These are phyloP conservation scores for Apodemia zela DNA, from an alignment of 2,888 invertebrate species.

Conservation along the genomic window DNA sequence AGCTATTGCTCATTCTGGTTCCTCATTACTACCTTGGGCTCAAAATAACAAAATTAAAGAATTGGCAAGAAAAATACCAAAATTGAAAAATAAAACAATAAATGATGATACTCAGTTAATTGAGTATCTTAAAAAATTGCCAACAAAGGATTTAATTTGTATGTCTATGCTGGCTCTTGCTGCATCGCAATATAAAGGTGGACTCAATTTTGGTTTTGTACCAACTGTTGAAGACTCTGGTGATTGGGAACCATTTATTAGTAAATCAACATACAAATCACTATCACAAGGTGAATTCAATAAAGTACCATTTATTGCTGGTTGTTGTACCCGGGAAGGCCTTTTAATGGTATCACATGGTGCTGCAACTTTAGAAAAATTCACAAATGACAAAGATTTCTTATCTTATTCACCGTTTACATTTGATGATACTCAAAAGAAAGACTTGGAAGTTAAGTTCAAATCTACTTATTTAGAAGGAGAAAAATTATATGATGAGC, in stretches of 20 bases:
- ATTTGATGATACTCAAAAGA: slow-evolving; percentile 41
- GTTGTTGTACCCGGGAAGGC: slow-evolving; percentile 71
- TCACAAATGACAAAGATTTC: slow-evolving; percentile 56
- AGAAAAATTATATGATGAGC: slow-evolving; percentile 47
- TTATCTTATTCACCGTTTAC: slow-evolving; percentile 52
- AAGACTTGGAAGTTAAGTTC: slow-evolving; percentile 46
- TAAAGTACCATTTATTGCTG: slow-evolving; percentile 72
- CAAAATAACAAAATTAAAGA: slow-evolving; percentile 49
- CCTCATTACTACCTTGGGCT: slow-evolving; percentile 71
- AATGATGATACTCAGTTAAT: slow-evolving; percentile 47
- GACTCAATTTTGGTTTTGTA: slow-evolving; percentile 71
- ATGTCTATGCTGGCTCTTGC: slow-evolving; percentile 46
- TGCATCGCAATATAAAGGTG: slow-evolving; percentile 47
- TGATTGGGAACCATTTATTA: slow-evolving; percentile 67
- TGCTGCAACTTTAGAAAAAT: slow-evolving; percentile 53
- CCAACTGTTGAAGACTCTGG: slow-evolving; percentile 62
- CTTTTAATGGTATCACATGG: slow-evolving; percentile 47
- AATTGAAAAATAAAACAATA: slow-evolving; percentile 42
- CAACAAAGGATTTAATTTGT: slow-evolving; percentile 51
- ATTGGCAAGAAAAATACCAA: slow-evolving; percentile 51
- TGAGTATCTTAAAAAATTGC: slow-evolving; percentile 49
- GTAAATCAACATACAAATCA: slow-evolving; percentile 56
- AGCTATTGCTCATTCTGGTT: slow-evolving; percentile 78
- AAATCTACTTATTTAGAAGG: slow-evolving; percentile 68
- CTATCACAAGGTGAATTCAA: slow-evolving; percentile 60